Evolutionary conservation across 2,888 invertebrate species (phyloP).

Genomic region (Pheosia gnoma): DNA sequence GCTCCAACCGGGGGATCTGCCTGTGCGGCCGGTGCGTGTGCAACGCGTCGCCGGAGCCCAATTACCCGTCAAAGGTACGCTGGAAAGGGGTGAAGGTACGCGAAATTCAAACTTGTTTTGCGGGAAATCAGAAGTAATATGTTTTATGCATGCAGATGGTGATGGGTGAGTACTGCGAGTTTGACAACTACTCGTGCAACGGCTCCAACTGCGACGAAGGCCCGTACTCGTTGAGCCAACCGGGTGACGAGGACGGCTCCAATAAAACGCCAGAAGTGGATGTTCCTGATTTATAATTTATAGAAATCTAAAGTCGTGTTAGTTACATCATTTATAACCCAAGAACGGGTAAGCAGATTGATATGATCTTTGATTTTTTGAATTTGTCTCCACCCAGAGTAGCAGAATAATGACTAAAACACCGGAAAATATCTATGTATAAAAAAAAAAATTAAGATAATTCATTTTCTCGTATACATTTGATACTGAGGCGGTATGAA

Average conservation of each 20-base stretch:
- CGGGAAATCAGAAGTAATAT: no score
- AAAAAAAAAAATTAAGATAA: no score
- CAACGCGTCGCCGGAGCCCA: constrained; percentile 48
- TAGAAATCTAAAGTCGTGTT: neutral
- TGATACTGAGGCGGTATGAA: no score
- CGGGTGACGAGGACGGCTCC: constrained; percentile 14
- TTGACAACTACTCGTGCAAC: constrained; percentile 75
- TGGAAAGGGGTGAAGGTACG: neutral
- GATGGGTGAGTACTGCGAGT: constrained; percentile 75
- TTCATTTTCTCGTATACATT: no score
- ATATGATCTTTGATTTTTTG: no score
- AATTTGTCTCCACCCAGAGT: no score
- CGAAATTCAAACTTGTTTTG: no score
- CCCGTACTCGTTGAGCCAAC: constrained; percentile 58
- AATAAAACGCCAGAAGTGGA: constrained; percentile 20
- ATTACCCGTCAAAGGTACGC: constrained; percentile 61
- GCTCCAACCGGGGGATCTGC: constrained; percentile 68
- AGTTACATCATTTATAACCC: neutral
- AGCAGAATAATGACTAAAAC: no score
- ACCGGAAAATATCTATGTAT: no score
- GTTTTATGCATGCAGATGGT: constrained; percentile 51
- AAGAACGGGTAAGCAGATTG: no score
- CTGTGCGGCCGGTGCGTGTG: constrained; percentile 73
- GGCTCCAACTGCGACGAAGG: constrained; percentile 74
- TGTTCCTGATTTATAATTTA: constrained; percentile 19